Evolutionary conservation across 2,888 invertebrate species (phyloP).

Genomic region (Deilephila porcellus): DNA sequence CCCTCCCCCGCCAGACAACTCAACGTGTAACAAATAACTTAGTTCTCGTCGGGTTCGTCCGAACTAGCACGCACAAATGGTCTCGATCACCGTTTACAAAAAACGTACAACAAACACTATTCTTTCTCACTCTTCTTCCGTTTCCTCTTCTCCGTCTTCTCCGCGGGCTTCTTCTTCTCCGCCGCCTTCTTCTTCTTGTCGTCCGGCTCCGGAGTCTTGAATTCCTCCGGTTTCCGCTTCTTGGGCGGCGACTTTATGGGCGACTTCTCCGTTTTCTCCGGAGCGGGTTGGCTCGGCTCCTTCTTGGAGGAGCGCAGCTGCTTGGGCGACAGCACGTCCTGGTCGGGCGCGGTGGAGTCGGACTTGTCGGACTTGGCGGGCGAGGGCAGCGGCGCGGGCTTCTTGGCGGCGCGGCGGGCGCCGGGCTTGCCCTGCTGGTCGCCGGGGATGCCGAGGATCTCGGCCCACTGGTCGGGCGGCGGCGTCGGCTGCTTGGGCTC

Average conservation of each 20-base stretch:
- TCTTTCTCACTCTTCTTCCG: conserved; percentile 76
- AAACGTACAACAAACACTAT: conserved; percentile 78
- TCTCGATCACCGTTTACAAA: conserved; percentile 58
- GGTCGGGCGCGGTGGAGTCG: conserved; percentile 53
- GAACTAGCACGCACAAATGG: conserved; percentile 44
- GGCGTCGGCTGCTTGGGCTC: conserved; percentile 76
- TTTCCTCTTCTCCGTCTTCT: conserved; percentile 54
- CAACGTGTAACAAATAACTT: conserved; percentile 40
- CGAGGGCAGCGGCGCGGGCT: conserved; percentile 34
- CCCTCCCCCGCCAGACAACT: conserved; percentile 19
- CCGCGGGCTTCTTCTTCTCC: conserved; percentile 56
- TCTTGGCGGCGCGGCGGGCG: conserved; percentile 36
- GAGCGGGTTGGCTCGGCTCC: conserved; percentile 48
- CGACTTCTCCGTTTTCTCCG: conserved; percentile 47
- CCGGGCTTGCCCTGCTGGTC: conserved; percentile 52
- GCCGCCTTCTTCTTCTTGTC: conserved; percentile 53
- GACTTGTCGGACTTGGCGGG: conserved; percentile 43
- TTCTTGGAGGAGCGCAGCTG: conserved; percentile 70
- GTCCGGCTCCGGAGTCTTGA: conserved; percentile 59
- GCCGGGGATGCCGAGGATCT: conserved; percentile 77
- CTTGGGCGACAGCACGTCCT: conserved; percentile 63
- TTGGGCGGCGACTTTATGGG: conserved; percentile 68
- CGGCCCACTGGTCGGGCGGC: conserved; percentile 80
- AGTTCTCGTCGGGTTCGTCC: conserved; percentile 39
- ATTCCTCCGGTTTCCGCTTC: conserved; percentile 64